Evolutionary conservation across 2,888 invertebrate species (phyloP).

Genomic region (Heteropelma amictum): DNA sequence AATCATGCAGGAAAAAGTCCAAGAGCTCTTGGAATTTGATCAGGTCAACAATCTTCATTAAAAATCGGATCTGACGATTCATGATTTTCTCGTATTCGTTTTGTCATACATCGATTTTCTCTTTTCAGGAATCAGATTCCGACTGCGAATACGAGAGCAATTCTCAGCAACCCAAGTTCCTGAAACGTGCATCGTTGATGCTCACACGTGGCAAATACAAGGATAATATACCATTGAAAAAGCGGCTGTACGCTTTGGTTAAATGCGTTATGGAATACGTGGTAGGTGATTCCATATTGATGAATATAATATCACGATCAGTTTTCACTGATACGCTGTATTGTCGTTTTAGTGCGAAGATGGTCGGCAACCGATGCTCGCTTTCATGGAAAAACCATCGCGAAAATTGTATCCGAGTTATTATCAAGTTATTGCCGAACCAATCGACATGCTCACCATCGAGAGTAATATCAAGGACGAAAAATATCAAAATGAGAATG

Average conservation of each 20-base stretch:
- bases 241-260: slow-evolving; percentile 89
- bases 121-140: slow-evolving; percentile 73
- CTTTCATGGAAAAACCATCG: slow-evolving; percentile 98
- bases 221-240: slow-evolving; percentile 84
- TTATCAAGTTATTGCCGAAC: slow-evolving; percentile 94
- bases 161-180: slow-evolving; percentile 73
- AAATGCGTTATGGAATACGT: slow-evolving; percentile 85
- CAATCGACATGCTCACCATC: slow-evolving; percentile 96
- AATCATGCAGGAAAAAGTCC: slow-evolving; percentile 89
- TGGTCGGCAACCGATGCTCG: slow-evolving; percentile 91
- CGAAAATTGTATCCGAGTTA: slow-evolving; percentile 97
- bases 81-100: neutral
- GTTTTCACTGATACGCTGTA: slow-evolving; percentile 30
- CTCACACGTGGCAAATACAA: slow-evolving; percentile 78
- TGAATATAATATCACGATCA: neutral
- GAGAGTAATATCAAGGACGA: slow-evolving; percentile 92
- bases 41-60: slow-evolving; percentile 78
- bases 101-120: neutral
- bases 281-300: slow-evolving; percentile 77
- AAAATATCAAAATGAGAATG: slow-evolving; percentile 81
- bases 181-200: slow-evolving; percentile 74
- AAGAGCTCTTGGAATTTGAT: slow-evolving; percentile 84
- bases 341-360: slow-evolving; percentile 81
- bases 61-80: neutral
- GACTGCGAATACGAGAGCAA: slow-evolving; percentile 74